Conservation (phyloP, 2,797 vertebrate species). For the Salmo trutta region DNA sequence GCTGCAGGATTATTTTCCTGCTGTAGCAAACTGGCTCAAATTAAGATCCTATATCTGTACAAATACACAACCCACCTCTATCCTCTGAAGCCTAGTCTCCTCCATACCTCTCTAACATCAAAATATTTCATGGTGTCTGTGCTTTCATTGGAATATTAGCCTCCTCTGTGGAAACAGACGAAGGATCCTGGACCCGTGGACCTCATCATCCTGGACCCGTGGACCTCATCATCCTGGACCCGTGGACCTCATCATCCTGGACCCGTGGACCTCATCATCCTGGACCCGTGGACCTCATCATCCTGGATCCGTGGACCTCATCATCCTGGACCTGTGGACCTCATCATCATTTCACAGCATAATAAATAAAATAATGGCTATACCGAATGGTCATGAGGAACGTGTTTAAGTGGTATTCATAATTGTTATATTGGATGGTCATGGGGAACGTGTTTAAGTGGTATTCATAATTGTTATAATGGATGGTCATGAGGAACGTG, state of each 20-base stretch:
- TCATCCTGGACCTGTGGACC: neutral
- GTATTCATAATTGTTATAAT: constrained; percentile 88
- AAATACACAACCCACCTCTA: too few species aligned
- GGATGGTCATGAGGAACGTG: constrained; percentile 82
- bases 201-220: too few species aligned
- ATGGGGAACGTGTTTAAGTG: constrained; percentile 85
- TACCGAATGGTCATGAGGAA: constrained; percentile 82
- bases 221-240: too few species aligned
- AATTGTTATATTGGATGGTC: constrained; percentile 88
- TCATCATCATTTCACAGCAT: constrained; percentile 80
- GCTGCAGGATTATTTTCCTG: too few species aligned
- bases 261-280: too few species aligned
- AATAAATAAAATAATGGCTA: constrained; percentile 85
- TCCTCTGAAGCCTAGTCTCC: neutral
- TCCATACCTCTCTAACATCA: neutral
- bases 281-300: too few species aligned
- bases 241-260: too few species aligned
- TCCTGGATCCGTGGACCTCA: neutral
- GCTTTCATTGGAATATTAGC: neutral
- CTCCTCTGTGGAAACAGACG: neutral
- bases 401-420: constrained; percentile 85
- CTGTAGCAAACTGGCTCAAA: too few species aligned
- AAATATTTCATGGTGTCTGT: neutral
- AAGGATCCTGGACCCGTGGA: neutral
- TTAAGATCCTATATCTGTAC: neutral